phyloP scores from a whole-genome alignment of 2,797 vertebrate genomes.

The Falco cherrug region DNA sequence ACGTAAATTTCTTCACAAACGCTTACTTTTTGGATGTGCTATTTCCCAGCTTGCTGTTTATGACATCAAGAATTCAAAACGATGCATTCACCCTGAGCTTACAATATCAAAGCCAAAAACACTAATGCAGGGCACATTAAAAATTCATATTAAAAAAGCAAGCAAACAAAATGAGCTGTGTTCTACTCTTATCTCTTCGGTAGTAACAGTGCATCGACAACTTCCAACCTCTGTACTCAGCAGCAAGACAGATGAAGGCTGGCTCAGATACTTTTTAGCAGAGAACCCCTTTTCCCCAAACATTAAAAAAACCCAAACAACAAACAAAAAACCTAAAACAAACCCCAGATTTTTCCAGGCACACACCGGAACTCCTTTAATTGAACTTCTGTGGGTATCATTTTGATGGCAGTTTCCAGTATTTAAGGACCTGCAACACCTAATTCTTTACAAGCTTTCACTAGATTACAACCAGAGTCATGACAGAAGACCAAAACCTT shows the following conservation, averaged over 20 bases:
- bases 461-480: not conserved
- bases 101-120: not conserved
- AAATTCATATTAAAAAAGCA: not conserved
- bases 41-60: not conserved
- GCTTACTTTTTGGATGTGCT: not conserved
- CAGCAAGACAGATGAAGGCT: not conserved
- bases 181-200: not conserved
- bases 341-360: not conserved
- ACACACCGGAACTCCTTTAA: not conserved
- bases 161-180: not conserved
- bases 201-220: not conserved
- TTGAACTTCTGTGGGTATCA: not conserved
- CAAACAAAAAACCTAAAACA: rapidly evolving
- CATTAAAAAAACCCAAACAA: not conserved
- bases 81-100: not conserved
- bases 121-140: not conserved
- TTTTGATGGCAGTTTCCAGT: not conserved
- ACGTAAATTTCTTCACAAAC: not conserved
- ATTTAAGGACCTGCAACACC: not conserved
- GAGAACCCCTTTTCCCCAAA: not conserved
- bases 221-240: not conserved
- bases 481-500: not conserved
- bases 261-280: not conserved
- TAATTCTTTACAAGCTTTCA: not conserved
- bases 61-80: not conserved